Evolutionary conservation across 2,113 vertebrate species (phyloP).

Genomic region (Melanerpes formicivorus): DNA sequence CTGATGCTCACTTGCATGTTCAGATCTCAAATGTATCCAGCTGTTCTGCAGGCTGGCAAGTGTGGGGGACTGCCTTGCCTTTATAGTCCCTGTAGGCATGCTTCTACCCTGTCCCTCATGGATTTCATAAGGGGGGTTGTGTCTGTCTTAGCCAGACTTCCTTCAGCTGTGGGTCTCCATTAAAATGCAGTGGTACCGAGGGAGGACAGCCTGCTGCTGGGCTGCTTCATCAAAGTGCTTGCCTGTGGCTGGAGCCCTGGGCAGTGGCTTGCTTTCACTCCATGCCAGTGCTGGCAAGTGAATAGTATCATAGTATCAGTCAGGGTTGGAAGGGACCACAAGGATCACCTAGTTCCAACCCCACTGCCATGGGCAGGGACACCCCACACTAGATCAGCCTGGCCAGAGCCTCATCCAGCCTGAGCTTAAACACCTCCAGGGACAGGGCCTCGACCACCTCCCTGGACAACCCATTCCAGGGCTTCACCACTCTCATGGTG

Average conservation of each 20-base stretch:
- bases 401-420: too few species aligned
- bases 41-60: background rate
- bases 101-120: background rate
- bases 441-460: too few species aligned
- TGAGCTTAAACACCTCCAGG: too few species aligned
- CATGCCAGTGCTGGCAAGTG: background rate
- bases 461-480: too few species aligned
- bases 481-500: too few species aligned
- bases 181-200: background rate
- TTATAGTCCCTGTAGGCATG: background rate
- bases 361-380: too few species aligned
- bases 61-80: background rate
- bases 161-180: background rate
- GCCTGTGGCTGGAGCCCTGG: background rate
- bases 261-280: background rate
- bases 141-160: background rate
- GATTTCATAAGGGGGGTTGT: rapidly evolving
- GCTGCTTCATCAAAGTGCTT: background rate
- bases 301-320: background rate
- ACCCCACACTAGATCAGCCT: too few species aligned
- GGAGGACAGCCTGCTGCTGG: background rate
- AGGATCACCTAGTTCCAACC: too few species aligned
- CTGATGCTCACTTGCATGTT: rapidly evolving
- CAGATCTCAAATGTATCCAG: background rate
- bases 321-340: too few species aligned